Percentiles rank a stretch among this genome's conserved stretches.
These are phyloP conservation scores for Zapornia atra DNA, from an alignment of 2,113 vertebrate species.

Conservation along the genomic window DNA sequence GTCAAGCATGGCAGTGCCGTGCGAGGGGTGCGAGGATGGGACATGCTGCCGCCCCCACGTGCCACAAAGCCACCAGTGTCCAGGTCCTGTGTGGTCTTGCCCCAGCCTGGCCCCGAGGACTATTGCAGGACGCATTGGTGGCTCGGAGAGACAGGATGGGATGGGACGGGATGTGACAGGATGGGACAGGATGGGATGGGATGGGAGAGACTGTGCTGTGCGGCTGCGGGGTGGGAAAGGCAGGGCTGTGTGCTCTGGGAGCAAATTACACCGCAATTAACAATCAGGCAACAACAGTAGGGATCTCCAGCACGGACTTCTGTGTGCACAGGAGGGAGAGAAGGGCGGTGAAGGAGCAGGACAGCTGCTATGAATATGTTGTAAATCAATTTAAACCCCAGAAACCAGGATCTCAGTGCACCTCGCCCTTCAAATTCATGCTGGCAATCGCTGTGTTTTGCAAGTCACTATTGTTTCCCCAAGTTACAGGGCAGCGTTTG, in stretches of 20 bases:
- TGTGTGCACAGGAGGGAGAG: neutral
- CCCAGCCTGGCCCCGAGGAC: neutral
- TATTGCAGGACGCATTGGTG: neutral
- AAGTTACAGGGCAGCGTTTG: accelerated
- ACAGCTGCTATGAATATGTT: neutral
- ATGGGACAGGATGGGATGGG: neutral
- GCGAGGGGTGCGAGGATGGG: neutral
- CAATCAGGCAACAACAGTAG: neutral
- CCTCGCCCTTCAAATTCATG: neutral
- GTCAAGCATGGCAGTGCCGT: accelerated
- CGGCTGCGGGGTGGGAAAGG: neutral
- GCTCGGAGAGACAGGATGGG: neutral
- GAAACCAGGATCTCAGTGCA: neutral
- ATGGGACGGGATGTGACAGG: no score
- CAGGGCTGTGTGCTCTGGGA: neutral
- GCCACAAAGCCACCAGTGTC: neutral
- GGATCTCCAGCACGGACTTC: neutral
- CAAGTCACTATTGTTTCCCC: neutral
- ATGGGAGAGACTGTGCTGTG: accelerated
- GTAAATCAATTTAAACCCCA: neutral
- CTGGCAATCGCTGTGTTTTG: neutral
- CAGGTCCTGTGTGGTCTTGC: neutral
- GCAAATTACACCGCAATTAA: neutral
- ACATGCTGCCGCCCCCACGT: no score
- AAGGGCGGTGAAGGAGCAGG: neutral